Base-by-base conservation (phyloP, 2,888 invertebrate genomes). In the Deilephila elpenor region DNA sequence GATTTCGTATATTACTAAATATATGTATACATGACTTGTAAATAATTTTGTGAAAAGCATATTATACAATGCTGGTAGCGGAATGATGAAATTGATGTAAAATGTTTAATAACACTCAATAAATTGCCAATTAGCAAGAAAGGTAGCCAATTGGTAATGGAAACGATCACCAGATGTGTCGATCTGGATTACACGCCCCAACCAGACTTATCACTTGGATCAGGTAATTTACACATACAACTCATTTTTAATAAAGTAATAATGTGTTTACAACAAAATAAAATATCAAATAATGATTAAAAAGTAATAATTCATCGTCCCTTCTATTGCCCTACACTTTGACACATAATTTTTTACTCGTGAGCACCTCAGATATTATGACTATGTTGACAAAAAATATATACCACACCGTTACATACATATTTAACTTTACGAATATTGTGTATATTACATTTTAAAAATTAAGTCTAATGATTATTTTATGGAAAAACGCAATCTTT, bases 401-500 rank as follows among this genome's bases (percentile, higher is more conserved):
- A 32, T 64, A 71, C 73, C 70, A 75, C 67, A 73, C 77, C 56
- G 76, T 77, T 74, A 84, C 83, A 77, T 82, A 87, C 83, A 74
- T 80, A 82, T 77, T 84, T 78, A 80, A 77, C 77, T 81, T 77
- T 79, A 74, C 74, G 74, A 77, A 72, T 75, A 82, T 73, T 73
- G 73, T 80, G 78, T 81, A 84, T 81, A 87, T 89, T 86, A 88
- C 90, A 92, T 89, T 85, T 86, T 86, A 81, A 82, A 80, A 80
- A 62, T 20, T 53, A 56, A 20, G 37, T 19, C 53, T 61, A 51
- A 71, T 62, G 71, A 71, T 62, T 73, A 67, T 25, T 70, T 56
- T 34, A 53, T 70, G 44, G 89, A 86, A 91, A 93, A 93, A 89
- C 87, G 91, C 89, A 91, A 86, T 87, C 89, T 81, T 87, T 87